Conservation (phyloP, 2,113 vertebrate genomes). For the Gymnarchus niloticus region DNA sequence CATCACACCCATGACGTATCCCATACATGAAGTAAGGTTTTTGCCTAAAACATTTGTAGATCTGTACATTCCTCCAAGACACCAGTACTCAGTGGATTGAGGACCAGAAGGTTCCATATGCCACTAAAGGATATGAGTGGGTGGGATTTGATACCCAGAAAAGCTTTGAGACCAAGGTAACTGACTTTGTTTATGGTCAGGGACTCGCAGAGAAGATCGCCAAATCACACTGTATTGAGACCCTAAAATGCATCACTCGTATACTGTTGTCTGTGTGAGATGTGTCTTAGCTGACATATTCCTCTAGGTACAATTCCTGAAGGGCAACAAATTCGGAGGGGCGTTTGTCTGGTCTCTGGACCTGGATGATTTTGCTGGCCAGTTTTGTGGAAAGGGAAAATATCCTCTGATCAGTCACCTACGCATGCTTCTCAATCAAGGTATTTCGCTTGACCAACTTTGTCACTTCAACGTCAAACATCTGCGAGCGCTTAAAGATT, state of each 20-base stretch:
- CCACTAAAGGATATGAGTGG: conserved; percentile 64
- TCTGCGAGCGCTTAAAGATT: not conserved
- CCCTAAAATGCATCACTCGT: not conserved
- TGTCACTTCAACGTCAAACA: not conserved
- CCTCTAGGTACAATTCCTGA: conserved; percentile 66
- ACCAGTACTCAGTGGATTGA: conserved; percentile 58
- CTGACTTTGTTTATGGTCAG: not conserved
- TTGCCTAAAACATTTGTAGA: conserved; percentile 42
- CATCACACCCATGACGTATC: not conserved
- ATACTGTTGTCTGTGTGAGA: not conserved
- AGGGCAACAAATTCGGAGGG: conserved; percentile 68
- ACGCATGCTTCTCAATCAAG: conserved; percentile 50
- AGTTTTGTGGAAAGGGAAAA: conserved; percentile 64
- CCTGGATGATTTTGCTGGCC: conserved; percentile 71
- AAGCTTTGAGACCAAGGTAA: conserved; percentile 70
- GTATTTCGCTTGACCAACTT: conserved; percentile 34
- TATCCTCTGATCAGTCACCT: conserved; percentile 66
- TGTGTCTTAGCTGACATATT: not conserved
- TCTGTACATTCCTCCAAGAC: conserved; percentile 63
- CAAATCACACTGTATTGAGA: too few relatives aligned
- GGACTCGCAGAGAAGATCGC: not conserved
- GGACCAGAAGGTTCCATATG: conserved; percentile 71
- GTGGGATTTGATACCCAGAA: conserved; percentile 66
- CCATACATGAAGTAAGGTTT: not conserved
- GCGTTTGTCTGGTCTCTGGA: conserved; percentile 78